Conservation (phyloP, 1,140 invertebrate species). For the Thaumetopoea pityocampa region DNA sequence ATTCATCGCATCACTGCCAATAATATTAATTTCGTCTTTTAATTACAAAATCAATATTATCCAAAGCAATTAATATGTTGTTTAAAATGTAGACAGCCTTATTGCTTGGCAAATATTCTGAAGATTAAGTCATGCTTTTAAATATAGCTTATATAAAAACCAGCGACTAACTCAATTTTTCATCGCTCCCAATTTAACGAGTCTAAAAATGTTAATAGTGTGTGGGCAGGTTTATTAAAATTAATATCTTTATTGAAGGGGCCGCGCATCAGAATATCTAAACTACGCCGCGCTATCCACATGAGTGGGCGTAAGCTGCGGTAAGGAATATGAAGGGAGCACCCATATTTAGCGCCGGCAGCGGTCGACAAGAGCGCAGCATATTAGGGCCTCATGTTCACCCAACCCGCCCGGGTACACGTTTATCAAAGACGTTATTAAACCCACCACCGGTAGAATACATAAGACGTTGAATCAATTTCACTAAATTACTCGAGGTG, state of each 20-base stretch:
- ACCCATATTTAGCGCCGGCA: constrained; percentile 51
- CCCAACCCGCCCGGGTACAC: constrained; percentile 39
- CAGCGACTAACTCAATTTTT: too few relatives aligned
- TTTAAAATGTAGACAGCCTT: too few relatives aligned
- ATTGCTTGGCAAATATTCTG: too few relatives aligned
- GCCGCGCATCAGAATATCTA: constrained; percentile 46
- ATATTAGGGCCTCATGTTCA: constrained; percentile 51
- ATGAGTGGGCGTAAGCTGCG: constrained; percentile 44
- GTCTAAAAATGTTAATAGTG: constrained; percentile 17
- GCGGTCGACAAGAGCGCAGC: constrained; percentile 45
- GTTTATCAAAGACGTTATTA: constrained; percentile 62
- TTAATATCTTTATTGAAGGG: constrained; percentile 48
- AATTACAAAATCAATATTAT: too few relatives aligned
- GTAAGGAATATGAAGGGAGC: constrained; percentile 44
- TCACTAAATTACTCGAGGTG: constrained; percentile 29
- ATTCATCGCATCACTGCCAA: too few relatives aligned
- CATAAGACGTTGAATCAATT: constrained; percentile 33
- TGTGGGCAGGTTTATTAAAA: constrained; percentile 37
- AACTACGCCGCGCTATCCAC: constrained; percentile 50
- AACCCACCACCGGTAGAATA: constrained; percentile 45
- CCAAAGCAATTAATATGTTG: too few relatives aligned
- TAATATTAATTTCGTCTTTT: too few relatives aligned
- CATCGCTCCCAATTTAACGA: too few relatives aligned
- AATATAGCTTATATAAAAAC: too few relatives aligned
- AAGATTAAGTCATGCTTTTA: too few relatives aligned